Evolutionary conservation across 2,113 vertebrate genomes (phyloP), one percentile per base, ranked within the genome.

Genomic region (Semicossyphus pulcher): DNA sequence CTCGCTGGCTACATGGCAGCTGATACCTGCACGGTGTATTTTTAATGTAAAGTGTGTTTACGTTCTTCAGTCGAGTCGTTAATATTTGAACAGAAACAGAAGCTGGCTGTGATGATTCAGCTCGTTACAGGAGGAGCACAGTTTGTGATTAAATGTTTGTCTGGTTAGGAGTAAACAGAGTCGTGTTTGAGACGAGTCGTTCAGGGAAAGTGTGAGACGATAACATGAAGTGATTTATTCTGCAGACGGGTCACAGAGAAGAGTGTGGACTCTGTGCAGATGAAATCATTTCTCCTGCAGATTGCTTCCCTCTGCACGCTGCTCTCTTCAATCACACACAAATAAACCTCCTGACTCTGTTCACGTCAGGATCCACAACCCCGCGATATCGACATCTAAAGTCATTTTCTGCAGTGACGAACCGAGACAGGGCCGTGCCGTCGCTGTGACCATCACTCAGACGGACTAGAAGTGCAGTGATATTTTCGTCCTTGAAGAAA

Each of bases 391-490:
- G 16, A 56, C 31, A 37, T 10, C 25, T 64, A 31, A 57, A 39
- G 4, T 21, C 0, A 39, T 56, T 74, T 47, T 26, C 28, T 36
- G 21, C 7, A 4, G 18, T 14, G 18, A 5, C 10, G 7, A 7
- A 14, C 12, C 0, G 7, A 56, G n/a, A 41, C 9, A 18, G 15
- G 10, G 5, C 36, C 9, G 36, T 26, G 66, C 65, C 65, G 28
- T 53, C 67, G 36, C 5, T 8, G 59, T 25, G 37, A 65, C 51
- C 25, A n/a, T n/a, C n/a, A n/a, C n/a, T n/a, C n/a, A n/a, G n/a
- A n/a, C n/a, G n/a, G n/a, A n/a, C n/a, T n/a, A n/a, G n/a, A n/a
- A n/a, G n/a, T n/a, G n/a, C n/a, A 42, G 20, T 49, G 6, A 34
- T n/a, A 26, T 26, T 29, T 49, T 42, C 26, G 23, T 29, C 23